Conservation (phyloP, 2,797 vertebrate species). For the Enteromius paludinosus region DNA sequence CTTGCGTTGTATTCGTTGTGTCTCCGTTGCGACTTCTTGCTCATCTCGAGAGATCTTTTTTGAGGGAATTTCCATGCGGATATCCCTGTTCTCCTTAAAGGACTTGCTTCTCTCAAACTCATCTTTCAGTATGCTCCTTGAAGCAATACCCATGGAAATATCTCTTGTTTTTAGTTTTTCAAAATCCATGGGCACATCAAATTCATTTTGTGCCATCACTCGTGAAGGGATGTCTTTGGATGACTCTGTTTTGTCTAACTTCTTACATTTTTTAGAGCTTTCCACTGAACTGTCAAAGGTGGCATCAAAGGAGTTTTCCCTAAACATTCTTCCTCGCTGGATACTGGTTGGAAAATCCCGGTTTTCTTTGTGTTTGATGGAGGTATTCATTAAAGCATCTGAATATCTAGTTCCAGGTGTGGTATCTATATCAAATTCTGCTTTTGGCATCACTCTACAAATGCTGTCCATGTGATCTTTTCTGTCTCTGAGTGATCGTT, state of each 20-base stretch:
- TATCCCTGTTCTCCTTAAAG: conserved; percentile 65
- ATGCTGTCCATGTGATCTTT: conserved; percentile 64
- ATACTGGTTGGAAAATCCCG: conserved; percentile 65
- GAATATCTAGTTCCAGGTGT: conserved; percentile 61
- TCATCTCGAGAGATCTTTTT: conserved; percentile 70
- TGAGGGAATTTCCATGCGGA: conserved; percentile 65
- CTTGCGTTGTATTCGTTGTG: conserved; percentile 62
- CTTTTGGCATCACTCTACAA: conserved; percentile 58
- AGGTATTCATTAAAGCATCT: conserved; percentile 61
- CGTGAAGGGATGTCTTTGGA: conserved; percentile 31
- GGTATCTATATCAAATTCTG: conserved; percentile 66
- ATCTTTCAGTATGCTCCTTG: conserved; percentile 34
- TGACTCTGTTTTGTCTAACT: conserved; percentile 25
- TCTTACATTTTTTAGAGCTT: conserved; percentile 44
- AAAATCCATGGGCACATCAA: conserved; percentile 22
- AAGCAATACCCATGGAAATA: conserved; percentile 22
- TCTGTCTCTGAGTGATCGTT: conserved; percentile 65
- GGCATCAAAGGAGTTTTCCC: conserved; percentile 66
- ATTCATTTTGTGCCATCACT: conserved; percentile 40
- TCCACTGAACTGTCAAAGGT: conserved; percentile 69
- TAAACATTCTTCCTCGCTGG: conserved; percentile 63
- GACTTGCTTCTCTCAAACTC: conserved; percentile 43
- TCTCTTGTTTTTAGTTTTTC: conserved; percentile 30
- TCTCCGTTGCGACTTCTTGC: conserved; percentile 61
- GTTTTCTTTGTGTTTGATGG: conserved; percentile 64